Evolutionary conservation across 2,888 invertebrate genomes (phyloP), one percentile per base, ranked within the genome.

Genomic region (Galerucella calmariensis): DNA sequence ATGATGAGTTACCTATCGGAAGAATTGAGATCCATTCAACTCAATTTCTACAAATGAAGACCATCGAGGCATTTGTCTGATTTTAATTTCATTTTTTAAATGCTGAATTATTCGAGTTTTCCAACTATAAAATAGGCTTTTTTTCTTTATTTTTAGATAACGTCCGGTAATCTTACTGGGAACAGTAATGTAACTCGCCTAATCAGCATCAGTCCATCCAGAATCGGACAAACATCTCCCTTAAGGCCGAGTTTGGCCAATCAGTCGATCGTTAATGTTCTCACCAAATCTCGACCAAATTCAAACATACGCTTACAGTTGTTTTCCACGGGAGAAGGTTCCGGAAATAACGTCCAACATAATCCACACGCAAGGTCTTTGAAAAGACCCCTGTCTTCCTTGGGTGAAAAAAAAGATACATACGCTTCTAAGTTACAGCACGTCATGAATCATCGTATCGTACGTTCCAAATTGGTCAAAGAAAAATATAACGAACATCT

Each of bases 401-500:
- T 86, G 1, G 82, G 86, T 2, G 88, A 89, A 46, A 89, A 88
- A 76, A 86, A 86, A 79, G 89, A 89, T 75, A 89, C 89, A 78
- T 86, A 89, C 75, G 88, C 89, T 73, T 86, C 90, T 76, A 89
- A 92, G 83, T 90, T 92, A 76, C 92, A 92, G 82, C 91, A 92
- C 79, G 90, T 94, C 76, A 90, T 93, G 85, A 94, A 94, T 85
- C 90, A 92, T 85, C 92, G 93, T 85, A 90, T 92, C 87, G 90
- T 91, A 81, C 90, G 92, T 48, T 90, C 94, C 87, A 92, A 92
- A 84, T 89, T 89, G 78, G 89, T 94, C 79, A 91, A 93, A 75
- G 94, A 94, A 81, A 92, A 92, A 85, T 93, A 93, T 88, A 92
- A 92, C 81, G 95, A 95, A 86, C 92, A 93, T 88, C 91, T 93